These are phyloP conservation scores for Pyralis farinalis DNA, from an alignment of 2,888 invertebrate species.

Conservation along the genomic window DNA sequence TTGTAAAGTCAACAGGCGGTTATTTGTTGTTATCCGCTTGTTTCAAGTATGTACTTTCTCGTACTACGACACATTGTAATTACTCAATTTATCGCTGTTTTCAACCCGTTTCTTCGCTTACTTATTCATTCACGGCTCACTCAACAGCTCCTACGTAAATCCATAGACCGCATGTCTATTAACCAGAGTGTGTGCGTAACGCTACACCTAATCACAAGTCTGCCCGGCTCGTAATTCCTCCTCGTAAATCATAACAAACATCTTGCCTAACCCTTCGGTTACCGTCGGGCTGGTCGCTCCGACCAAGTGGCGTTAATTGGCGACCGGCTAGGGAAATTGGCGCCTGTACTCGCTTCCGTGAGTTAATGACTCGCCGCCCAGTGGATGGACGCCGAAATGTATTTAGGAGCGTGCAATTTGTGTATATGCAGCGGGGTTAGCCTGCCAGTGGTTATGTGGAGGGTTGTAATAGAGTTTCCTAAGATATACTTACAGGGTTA, in stretches of 20 bases:
- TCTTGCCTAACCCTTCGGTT: conserved; percentile 70
- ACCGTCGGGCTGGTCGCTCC: conserved; percentile 44
- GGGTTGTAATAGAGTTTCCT: conserved; percentile 18
- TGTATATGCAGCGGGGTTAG: conserved; percentile 59
- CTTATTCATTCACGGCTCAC: no score
- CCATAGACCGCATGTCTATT: conserved; percentile 5
- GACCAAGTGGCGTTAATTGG: conserved; percentile 74
- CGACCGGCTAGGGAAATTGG: conserved; percentile 74
- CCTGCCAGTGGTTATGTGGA: conserved; percentile 41
- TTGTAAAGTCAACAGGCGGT: no score
- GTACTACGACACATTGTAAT: no score
- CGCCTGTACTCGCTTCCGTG: conserved; percentile 76
- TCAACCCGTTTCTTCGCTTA: no score
- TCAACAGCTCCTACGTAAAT: neutral
- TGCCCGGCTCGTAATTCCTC: conserved; percentile 35
- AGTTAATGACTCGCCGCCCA: conserved; percentile 75
- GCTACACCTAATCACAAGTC: conserved; percentile 16
- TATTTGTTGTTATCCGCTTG: no score
- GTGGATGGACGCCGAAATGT: conserved; percentile 75
- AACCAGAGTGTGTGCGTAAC: conserved; percentile 7
- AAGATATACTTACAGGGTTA: neutral
- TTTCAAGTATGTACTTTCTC: no score
- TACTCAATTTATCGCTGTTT: no score
- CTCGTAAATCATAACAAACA: conserved; percentile 76
- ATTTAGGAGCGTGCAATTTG: conserved; percentile 76